Evolutionary conservation across 92 coral and sea anemone species (phyloP), one percentile per base, ranked within the genome.

Genomic region (Palythoa heliodiscus): DNA sequence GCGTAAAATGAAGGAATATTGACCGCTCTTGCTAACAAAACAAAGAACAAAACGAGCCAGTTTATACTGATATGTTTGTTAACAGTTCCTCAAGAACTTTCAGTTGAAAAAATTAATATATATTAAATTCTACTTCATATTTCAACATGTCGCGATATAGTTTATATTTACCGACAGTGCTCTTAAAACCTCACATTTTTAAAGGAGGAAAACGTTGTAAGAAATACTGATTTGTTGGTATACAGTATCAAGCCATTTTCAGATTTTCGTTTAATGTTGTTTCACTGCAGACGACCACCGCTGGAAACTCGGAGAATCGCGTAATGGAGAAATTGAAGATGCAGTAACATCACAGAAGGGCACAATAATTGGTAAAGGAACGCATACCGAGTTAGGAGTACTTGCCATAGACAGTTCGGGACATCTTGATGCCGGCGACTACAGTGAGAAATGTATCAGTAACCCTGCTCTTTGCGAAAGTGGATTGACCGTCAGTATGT

Each of bases 271-370:
- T 19, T n/a, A 23, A 4, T 63, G 16, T 12, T 55, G 15, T 55
- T 16, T 16, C 25, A 19, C 25, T 24, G 73, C 38, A 79, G 84
- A 66, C 39, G 16, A 16, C 14, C 73, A 63, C 47, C 84, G 84
- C 20, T 79, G 84, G 84, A 79, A 64, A 39, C 84, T 79, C 11
- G 84, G 73, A 5, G 57, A 79, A 37, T 69, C 43, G n/a, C 57
- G 23, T 23, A 76, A 76, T 54, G 81, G 81, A 19, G 47, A 23
- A 20, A 52, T 76, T 15, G 81, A 54, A 54, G 84, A 79, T 20
- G 40, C 16, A 19, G 38, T 79, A 15, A 43, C 38, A 4, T 35
- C 57, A 54, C 37, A 63, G 35, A 63, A 79, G 0, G 81, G 67
- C 38, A 53, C 10, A 76, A 13, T 76, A 53, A 12, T 25, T 64